Conservation (phyloP, 2,113 vertebrate species). For the Zootoca vivipara region DNA sequence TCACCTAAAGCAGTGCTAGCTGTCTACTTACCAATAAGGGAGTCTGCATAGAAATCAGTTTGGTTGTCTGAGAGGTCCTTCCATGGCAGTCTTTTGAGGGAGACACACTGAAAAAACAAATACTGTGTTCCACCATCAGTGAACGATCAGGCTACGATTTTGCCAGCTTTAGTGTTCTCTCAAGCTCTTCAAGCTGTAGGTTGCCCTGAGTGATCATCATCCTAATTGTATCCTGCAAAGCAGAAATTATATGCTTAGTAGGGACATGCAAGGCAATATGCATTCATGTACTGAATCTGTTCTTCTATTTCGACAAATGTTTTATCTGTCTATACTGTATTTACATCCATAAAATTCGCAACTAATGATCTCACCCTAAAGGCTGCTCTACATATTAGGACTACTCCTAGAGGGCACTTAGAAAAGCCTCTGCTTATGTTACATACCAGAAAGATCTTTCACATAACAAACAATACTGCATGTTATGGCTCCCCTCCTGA, state of each 20-base stretch:
- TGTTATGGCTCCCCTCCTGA: neutral
- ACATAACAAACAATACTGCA: too few species aligned
- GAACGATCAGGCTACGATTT: conserved; percentile 65
- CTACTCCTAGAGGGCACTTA: neutral
- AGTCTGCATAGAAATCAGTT: neutral
- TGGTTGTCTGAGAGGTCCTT: neutral
- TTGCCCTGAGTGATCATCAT: conserved; percentile 96
- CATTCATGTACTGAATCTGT: fast-evolving
- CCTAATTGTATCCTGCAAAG: conserved; percentile 85
- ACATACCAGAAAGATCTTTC: neutral
- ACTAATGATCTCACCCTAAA: neutral
- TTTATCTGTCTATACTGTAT: too few species aligned
- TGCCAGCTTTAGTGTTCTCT: conserved; percentile 83
- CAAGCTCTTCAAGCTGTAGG: conserved; percentile 88
- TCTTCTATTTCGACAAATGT: neutral
- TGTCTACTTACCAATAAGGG: neutral
- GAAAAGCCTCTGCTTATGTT: neutral
- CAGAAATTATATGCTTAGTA: conserved; percentile 25
- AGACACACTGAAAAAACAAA: neutral
- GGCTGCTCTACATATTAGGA: neutral
- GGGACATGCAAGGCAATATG: fast-evolving
- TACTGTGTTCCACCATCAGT: fast-evolving
- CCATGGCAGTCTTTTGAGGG: neutral
- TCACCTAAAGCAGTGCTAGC: neutral
- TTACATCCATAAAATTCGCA: neutral